These are phyloP conservation scores for Druceiella hillmani DNA, from an alignment of 2,888 invertebrate genomes.

Conservation along the genomic window DNA sequence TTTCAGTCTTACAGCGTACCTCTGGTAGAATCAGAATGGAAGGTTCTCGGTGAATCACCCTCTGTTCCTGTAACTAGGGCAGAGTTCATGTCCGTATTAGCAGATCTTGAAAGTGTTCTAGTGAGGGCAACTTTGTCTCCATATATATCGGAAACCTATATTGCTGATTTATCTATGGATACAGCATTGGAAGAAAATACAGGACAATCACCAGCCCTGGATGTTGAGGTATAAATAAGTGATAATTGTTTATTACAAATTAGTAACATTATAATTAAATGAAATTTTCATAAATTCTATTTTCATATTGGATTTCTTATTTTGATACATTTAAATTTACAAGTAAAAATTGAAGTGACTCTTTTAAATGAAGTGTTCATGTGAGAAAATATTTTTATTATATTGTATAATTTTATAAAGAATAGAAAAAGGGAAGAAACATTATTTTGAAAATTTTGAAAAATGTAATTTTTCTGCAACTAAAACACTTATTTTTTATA, in stretches of 20 bases:
- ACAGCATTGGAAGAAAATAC: conserved; percentile 71
- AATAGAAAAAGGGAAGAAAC: background rate
- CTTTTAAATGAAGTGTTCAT: no score
- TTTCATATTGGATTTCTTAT: no score
- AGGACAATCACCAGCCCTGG: conserved; percentile 58
- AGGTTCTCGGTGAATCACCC: conserved; percentile 45
- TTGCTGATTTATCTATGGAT: conserved; percentile 84
- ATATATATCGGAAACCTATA: conserved; percentile 57
- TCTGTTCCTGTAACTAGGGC: conserved; percentile 62
- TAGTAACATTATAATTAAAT: no score
- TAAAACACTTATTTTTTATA: background rate
- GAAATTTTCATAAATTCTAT: no score
- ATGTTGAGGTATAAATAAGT: conserved; percentile 73
- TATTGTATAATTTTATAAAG: no score
- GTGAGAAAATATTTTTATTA: no score
- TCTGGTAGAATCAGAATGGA: conserved; percentile 64
- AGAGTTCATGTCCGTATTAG: conserved; percentile 79
- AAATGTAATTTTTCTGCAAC: background rate
- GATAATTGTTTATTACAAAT: conserved; percentile 2
- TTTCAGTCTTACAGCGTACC: conserved; percentile 57
- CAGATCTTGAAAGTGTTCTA: conserved; percentile 75
- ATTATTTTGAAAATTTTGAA: background rate
- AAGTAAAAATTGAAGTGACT: no score
- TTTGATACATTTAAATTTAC: no score
- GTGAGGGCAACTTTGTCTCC: conserved; percentile 72